Evolutionary conservation across 1,140 invertebrate species (phyloP).

Genomic region (Phymastichus coffea): DNA sequence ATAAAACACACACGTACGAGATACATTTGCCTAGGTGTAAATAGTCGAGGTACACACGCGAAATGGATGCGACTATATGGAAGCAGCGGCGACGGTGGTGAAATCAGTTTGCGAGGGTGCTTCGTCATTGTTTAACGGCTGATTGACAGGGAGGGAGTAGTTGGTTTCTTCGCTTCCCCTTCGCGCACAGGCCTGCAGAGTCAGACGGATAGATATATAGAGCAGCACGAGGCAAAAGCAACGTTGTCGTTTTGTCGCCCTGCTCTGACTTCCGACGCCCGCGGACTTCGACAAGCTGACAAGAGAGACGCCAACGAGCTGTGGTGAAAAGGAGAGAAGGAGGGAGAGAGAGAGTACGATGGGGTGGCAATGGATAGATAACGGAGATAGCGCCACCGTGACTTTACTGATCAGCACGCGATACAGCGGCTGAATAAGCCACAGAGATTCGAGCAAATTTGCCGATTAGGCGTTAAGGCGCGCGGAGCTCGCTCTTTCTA

Average conservation of each 20-base stretch:
- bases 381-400: neutral
- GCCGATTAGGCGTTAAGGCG: slow-evolving; percentile 15
- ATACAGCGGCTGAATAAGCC: neutral
- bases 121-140: slow-evolving; percentile 26
- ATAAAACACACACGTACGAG: neutral
- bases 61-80: slow-evolving; percentile 25
- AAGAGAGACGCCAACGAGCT: neutral
- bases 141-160: slow-evolving; percentile 15
- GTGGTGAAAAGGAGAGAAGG: neutral
- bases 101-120: slow-evolving; percentile 27
- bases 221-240: no score
- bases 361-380: slow-evolving; percentile 15
- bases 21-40: slow-evolving; percentile 22
- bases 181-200: neutral
- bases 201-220: neutral
- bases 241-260: neutral
- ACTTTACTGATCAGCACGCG: neutral
- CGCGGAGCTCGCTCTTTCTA: no score
- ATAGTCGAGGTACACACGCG: neutral
- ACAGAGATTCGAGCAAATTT: slow-evolving; percentile 7
- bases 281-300: slow-evolving; percentile 21
- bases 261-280: slow-evolving; percentile 16
- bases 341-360: neutral
- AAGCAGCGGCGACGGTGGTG: neutral
- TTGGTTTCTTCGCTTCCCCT: neutral